Base-by-base conservation (phyloP, 2,113 vertebrate species). In the Gopherus evgoodei region DNA sequence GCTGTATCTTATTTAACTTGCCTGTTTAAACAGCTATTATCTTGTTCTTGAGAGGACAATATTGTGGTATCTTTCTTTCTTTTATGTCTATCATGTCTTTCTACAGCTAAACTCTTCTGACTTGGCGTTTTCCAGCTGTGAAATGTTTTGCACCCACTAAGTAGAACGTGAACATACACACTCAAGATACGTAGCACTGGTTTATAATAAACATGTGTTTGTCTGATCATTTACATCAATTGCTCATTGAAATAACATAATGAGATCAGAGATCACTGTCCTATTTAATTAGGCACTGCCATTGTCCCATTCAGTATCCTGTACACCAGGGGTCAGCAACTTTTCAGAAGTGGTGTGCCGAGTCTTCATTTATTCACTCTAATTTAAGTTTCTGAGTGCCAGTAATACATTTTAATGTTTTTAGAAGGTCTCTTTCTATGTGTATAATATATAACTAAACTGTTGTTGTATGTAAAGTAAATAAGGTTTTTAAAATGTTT, bases 201-300 rank as follows among this genome's bases (percentile, higher is more conserved):
- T 25, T n/a, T 62, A 62, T 1, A 1, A 19, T 21, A 1, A 1
- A 21, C 13, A 0, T 89, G 8, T 5, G 1, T 29, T 0, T 72
- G 65, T 38, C 65, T 0, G 2, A 2, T 22, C 11, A 9, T 52
- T 76, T 52, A 0, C 53, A 0, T 10, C 12, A 9, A 35, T 4
- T 12, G 49, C 56, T 52, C 2, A 1, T 4, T 35, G 75, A 6
- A 8, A 3, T 1, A 7, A 35, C 44, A 0, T 0, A 1, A 65
- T 53, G 14, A 12, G 62, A 22, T 56, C 0, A 1, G 80, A 53
- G 42, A 16, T 7, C 52, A 54, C 29, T 69, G 80, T 2, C 91
- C 59, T 5, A 0, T 10, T 7, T 54, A 78, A 5, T 31, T 6
- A 1, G 0, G 59, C 0, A 0, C 1, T 3, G 9, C 83, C 82